Base-by-base conservation (phyloP, 2,113 vertebrate genomes). In the Podarcis cretensis region DNA sequence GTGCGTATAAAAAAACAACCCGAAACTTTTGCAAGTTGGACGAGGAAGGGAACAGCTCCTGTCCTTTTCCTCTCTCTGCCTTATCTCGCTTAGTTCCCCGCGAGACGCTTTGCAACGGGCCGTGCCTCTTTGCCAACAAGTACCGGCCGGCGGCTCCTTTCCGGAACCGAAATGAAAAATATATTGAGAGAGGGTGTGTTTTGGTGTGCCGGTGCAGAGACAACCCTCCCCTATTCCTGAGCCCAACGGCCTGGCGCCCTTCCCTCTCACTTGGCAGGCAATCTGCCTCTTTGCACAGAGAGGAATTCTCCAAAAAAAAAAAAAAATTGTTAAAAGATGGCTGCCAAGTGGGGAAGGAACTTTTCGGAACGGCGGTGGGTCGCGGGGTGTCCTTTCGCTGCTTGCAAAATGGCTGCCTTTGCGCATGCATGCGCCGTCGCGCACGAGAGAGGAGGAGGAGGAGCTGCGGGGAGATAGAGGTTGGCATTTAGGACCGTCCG, bases 341-440 rank as follows among this genome's bases (percentile, higher is more conserved):
- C 96, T 97, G 96, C 96, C 94, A 89, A 91, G 87, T 81, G 85
- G 78, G 77, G 93, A 84, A 59, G 23, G 80, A 63, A 20, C 54
- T 54, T 90, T 77, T 76, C 4, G 73, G 84, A 90, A 83, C 16
- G 81, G 59, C 16, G 78, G 59, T 18, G 18, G 59, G 5, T 14
- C 18, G 59, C 59, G 18, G 69, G 30, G 1, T 66, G 54, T 66
- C 48, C 37, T 25, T 83, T 54, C 79, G 86, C 20, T 59, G 16
- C 91, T 87, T 93, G 92, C 93, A 92, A 94, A 90, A 93, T 94
- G 87, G 93, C 95, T 89, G 95, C 94, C 80, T 87, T 12, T 21
- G 48, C 40, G 48, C 12, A 18, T 37, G 40, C 23, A 13, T 32
- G 78, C 23, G 18, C 81, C 1, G 4, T 88, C 1, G 1, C 5